Conservation (phyloP, 2,888 invertebrate species). For the Trichacis sp. region DNA sequence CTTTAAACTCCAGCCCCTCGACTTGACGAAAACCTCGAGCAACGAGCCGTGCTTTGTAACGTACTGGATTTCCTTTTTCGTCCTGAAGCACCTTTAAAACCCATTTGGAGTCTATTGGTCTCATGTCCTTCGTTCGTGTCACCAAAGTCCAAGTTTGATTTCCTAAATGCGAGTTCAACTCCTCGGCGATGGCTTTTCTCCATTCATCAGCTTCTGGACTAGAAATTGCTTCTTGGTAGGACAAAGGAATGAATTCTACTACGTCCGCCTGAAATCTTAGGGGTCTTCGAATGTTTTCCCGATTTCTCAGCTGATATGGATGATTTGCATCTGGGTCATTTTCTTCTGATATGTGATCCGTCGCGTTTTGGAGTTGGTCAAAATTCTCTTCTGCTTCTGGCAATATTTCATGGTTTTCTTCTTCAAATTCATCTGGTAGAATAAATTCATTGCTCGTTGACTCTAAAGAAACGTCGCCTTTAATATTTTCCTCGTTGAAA, state of each 20-base stretch:
- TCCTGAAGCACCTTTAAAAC: slow-evolving; percentile 10
- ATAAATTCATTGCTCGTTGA: no score
- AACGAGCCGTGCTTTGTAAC: slow-evolving; percentile 18
- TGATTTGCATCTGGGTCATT: background rate
- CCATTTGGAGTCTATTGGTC: slow-evolving; percentile 23
- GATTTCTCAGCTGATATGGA: no score
- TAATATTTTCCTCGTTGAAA: no score
- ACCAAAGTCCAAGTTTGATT: background rate
- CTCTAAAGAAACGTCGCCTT: no score
- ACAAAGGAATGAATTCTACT: background rate
- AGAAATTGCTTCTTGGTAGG: background rate
- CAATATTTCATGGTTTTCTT: background rate
- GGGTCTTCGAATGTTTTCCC: background rate
- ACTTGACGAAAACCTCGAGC: slow-evolving; percentile 28
- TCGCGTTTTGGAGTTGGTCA: no score
- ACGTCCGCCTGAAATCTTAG: background rate
- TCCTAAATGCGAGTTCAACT: background rate
- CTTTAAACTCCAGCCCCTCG: slow-evolving; percentile 19
- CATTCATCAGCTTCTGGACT: background rate
- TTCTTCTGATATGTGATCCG: background rate
- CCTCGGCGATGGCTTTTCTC: background rate
- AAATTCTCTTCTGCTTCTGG: no score
- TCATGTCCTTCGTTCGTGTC: background rate
- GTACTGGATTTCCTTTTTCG: background rate
- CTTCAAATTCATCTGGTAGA: background rate